A percentile compares a stretch with the other conserved stretches of the same genome.
Evolutionary conservation across 2,888 invertebrate genomes (phyloP).

Genomic region (Blastobasis adustella): DNA sequence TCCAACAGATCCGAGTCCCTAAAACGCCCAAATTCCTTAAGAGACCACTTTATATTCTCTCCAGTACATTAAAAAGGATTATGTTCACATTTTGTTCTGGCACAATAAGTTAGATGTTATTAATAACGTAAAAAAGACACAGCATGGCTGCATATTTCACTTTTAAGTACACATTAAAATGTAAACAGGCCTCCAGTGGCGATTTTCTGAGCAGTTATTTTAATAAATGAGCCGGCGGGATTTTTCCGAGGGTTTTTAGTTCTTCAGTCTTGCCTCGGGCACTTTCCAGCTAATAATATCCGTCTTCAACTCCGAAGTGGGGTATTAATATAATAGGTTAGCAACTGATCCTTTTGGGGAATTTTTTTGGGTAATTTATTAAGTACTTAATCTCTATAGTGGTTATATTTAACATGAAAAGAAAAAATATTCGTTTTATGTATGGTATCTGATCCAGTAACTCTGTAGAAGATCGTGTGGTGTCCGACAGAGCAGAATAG

Average conservation of each 20-base stretch:
- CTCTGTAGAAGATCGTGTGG: too few relatives aligned
- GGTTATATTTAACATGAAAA: too few relatives aligned
- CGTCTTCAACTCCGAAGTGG: not conserved
- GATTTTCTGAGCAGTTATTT: constrained; percentile 44
- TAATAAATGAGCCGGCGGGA: constrained; percentile 34
- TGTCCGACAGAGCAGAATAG: too few relatives aligned
- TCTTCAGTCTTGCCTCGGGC: not conserved
- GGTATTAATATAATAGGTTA: not conserved
- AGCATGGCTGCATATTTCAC: constrained; percentile 44
- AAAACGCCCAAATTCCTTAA: not conserved
- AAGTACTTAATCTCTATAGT: too few relatives aligned
- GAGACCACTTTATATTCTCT: constrained; percentile 1
- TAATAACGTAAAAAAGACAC: constrained; percentile 29
- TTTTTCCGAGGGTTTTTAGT: constrained; percentile 22
- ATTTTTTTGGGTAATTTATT: too few relatives aligned
- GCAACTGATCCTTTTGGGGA: not conserved
- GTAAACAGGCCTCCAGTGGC: constrained; percentile 43
- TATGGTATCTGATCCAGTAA: too few relatives aligned
- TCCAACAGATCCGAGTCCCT: too few relatives aligned
- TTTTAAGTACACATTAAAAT: constrained; percentile 52
- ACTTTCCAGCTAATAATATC: not conserved
- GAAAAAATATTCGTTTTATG: too few relatives aligned
- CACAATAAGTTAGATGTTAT: constrained; percentile 33
- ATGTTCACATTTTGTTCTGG: constrained; percentile 22
- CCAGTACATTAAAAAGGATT: constrained; percentile 5